Base-by-base conservation (phyloP, 2,797 vertebrate genomes). In the Acridotheres tristis region DNA sequence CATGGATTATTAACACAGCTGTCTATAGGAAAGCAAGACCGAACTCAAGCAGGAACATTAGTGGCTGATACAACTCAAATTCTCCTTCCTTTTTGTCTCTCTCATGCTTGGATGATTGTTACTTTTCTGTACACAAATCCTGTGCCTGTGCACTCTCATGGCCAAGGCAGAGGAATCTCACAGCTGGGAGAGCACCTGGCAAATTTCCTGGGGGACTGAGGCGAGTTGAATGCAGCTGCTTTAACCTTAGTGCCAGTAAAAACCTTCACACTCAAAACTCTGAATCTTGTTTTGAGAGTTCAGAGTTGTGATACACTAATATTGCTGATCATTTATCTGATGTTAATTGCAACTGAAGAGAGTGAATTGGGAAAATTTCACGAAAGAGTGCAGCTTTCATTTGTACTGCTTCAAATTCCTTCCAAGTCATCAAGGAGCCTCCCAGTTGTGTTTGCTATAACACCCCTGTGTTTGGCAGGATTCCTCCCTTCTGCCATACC, bases 211-310 rank as follows among this genome's bases (percentile, higher is more conserved):
- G 30, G 22, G 32, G 38, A 43, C 47, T 68, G 22, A 57, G 34
- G 32, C 0, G 1, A 79, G 8, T 19, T 5, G 5, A 69, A 11
- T 34, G 19, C 2, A 34, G 16, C 30, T 27, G 9, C 29, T 58
- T 26, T 40, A 76, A 42, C 5, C 50, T 30, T 18, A 48, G 57
- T 29, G 8, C 16, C 15, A 29, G 19, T 25, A 34, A 59, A 91
- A 51, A 45, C 4, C 21, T 71, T 42, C 15, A 13, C 10, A 13
- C 10, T 59, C 34, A 66, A 62, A 87, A 45, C 5, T 51, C 40
- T 61, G 17, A 7, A 16, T 53, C 20, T 20, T 50, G 8, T 50
- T 93, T 72, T 29, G 29, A n/a, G 17, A 55, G 5, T 43, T 69
- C 42, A 29, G 1, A 12, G 5, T 36, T 48, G 32, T 53, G 34